These are phyloP conservation scores for Rotaria magnacalcarata DNA, from an alignment of 2,888 invertebrate species.

Conservation along the genomic window DNA sequence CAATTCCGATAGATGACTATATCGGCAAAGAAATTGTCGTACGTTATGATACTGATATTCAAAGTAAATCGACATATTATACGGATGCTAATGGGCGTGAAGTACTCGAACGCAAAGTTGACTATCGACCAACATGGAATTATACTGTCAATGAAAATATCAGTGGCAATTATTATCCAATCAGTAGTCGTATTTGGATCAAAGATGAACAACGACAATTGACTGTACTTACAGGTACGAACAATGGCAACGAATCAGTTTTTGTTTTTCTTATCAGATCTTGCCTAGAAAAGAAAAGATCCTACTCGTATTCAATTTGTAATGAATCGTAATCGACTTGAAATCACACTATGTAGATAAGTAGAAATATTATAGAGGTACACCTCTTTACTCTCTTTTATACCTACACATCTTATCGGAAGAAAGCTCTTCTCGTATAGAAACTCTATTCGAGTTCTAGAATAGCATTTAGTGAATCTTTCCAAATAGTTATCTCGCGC, in stretches of 20 bases:
- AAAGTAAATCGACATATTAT: conserved; percentile 58
- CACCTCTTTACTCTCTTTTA: no score
- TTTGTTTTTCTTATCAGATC: no score
- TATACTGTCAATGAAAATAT: conserved; percentile 34
- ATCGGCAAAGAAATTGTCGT: conserved; percentile 79
- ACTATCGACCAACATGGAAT: conserved; percentile 67
- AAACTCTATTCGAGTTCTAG: no score
- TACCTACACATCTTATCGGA: conserved; percentile 48
- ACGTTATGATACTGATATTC: conserved; percentile 65
- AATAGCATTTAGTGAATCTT: no score
- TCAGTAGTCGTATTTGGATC: conserved; percentile 72
- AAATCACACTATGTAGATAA: no score
- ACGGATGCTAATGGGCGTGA: conserved; percentile 81
- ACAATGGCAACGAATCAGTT: no score
- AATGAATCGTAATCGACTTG: no score
- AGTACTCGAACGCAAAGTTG: neutral
- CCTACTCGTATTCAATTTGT: no score
- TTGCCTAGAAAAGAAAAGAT: no score
- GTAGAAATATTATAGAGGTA: no score
- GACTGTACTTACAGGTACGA: conserved; percentile 49
- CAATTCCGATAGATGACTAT: conserved; percentile 59
- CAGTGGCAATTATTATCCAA: conserved; percentile 86
- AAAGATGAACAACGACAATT: conserved; percentile 48
- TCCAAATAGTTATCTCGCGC: no score
- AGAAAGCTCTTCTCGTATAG: conserved; percentile 53